Percentiles rank a stretch among this genome's conserved stretches.
Evolutionary conservation across 2,113 vertebrate species (phyloP).

Genomic region (Syrrhaptes paradoxus): DNA sequence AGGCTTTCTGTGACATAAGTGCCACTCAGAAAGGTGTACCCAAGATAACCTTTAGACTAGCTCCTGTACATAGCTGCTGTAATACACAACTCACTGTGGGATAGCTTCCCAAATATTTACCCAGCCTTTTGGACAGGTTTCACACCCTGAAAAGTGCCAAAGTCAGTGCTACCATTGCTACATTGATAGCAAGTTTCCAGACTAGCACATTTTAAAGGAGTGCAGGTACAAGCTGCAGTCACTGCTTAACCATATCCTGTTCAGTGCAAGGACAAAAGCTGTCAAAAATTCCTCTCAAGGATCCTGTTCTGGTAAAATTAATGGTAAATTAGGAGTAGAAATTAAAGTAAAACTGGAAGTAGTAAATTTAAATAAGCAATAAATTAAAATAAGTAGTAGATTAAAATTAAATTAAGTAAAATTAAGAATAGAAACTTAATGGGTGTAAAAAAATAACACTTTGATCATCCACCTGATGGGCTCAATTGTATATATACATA

Average conservation of each 20-base stretch:
- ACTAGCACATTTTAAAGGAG: background rate
- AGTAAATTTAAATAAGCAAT: too few relatives aligned
- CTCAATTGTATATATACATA: background rate
- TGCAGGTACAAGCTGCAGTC: background rate
- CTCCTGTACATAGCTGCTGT: background rate
- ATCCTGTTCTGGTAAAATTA: background rate
- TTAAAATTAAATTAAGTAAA: too few relatives aligned
- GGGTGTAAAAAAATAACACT: background rate
- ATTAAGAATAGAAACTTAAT: background rate
- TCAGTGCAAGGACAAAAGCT: background rate
- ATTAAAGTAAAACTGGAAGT: too few relatives aligned
- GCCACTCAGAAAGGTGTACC: background rate
- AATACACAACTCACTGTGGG: background rate
- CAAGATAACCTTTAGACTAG: background rate
- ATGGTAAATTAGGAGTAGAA: background rate
- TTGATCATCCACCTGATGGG: background rate
- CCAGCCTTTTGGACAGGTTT: background rate
- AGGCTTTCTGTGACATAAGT: background rate
- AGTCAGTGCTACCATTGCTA: background rate
- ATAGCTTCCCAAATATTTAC: conserved; percentile 23
- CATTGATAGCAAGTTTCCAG: background rate
- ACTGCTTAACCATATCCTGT: background rate
- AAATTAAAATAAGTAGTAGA: too few relatives aligned
- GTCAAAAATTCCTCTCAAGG: background rate
- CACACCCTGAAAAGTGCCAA: background rate